phyloP scores from a whole-genome alignment of 2,113 vertebrate genomes.

The Pterocles orientalis region DNA sequence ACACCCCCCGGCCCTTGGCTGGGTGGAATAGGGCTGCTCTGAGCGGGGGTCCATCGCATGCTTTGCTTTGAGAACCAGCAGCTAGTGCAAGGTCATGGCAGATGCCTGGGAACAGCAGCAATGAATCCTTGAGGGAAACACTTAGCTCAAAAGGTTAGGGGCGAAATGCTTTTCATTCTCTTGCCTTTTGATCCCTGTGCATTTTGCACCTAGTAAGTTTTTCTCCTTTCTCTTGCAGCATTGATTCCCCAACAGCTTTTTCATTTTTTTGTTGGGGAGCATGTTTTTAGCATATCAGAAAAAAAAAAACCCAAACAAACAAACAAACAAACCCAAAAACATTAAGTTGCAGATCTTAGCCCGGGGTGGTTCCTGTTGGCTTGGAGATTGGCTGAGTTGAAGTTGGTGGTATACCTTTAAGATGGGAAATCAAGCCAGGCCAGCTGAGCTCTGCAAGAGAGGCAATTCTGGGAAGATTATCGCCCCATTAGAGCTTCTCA shows the following conservation, averaged over 20 bases:
- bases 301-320: not conserved
- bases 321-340: not conserved
- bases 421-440: not conserved
- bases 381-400: not conserved
- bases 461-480: slow-evolving; percentile 20
- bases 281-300: not conserved
- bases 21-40: not conserved
- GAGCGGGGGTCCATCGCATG: not conserved
- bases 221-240: not conserved
- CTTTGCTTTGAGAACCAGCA: not conserved
- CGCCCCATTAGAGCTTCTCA: not conserved
- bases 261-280: not conserved
- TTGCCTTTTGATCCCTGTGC: not conserved
- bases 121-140: not conserved
- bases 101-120: not conserved
- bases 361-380: not conserved
- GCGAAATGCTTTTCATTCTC: not conserved
- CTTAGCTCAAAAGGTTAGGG: not conserved
- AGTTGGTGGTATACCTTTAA: slow-evolving; percentile 10
- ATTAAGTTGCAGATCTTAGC: not conserved
- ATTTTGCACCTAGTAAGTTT: not conserved
- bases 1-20: not conserved
- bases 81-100: not conserved
- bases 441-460: not conserved
- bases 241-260: not conserved